A percentile compares a stretch with the other conserved stretches of the same genome.
phyloP scores from a whole-genome alignment of 2,888 invertebrate genomes.

The Hirtodrosophila cameraria region DNA sequence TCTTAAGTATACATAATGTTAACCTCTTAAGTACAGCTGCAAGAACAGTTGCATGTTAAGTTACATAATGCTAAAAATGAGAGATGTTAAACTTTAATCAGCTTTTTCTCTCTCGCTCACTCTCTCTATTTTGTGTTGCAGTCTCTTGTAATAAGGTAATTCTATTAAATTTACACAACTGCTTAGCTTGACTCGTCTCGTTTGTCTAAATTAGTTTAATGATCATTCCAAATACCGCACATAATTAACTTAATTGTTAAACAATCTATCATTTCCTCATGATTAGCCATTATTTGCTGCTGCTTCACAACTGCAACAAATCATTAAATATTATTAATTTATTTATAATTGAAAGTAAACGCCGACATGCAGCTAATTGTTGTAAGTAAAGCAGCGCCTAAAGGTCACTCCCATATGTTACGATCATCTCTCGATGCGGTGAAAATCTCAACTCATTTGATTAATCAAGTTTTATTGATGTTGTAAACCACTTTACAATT shows the following conservation, averaged over 20 bases:
- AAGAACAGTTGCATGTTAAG: too few relatives aligned
- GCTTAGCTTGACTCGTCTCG: too few relatives aligned
- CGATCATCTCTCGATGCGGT: not conserved
- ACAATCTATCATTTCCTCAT: slow-evolving; percentile 72
- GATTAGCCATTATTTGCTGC: slow-evolving; percentile 41
- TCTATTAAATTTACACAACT: slow-evolving; percentile 54
- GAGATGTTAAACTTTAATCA: too few relatives aligned
- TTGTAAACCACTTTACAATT: slow-evolving; percentile 37
- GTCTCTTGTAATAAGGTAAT: slow-evolving; percentile 27
- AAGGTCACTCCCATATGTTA: slow-evolving; percentile 37
- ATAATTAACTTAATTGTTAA: slow-evolving; percentile 64
- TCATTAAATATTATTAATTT: slow-evolving; percentile 72
- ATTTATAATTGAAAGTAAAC: slow-evolving; percentile 62
- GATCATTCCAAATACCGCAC: slow-evolving; percentile 38
- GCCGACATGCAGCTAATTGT: slow-evolving; percentile 48
- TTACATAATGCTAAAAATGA: too few relatives aligned
- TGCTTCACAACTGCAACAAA: slow-evolving; percentile 31
- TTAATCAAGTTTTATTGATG: slow-evolving; percentile 35
- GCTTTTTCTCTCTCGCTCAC: too few relatives aligned
- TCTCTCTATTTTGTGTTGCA: too few relatives aligned
- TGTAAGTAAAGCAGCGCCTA: slow-evolving; percentile 39
- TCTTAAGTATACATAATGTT: too few relatives aligned
- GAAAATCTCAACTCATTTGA: slow-evolving; percentile 24
- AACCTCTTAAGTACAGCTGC: too few relatives aligned
- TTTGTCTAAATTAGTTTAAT: slow-evolving; percentile 55